These are phyloP conservation scores for Arvicanthis niloticus DNA, from an alignment of 2,113 vertebrate genomes.

Conservation along the genomic window DNA sequence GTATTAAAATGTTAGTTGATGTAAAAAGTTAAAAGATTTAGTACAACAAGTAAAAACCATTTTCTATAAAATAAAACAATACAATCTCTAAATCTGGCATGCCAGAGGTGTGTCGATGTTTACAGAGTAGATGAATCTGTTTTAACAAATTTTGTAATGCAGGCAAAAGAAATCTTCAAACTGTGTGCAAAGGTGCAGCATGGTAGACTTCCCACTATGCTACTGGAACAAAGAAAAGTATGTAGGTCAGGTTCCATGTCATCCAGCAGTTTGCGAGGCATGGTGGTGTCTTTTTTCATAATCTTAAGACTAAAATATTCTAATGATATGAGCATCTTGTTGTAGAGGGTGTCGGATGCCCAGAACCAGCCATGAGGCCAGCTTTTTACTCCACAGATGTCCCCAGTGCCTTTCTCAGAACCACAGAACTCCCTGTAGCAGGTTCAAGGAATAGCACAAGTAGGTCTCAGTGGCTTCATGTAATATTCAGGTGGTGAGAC, in stretches of 20 bases:
- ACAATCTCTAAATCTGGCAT: background rate
- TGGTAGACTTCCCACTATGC: background rate
- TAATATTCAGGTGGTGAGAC: background rate
- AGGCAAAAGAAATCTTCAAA: background rate
- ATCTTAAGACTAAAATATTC: background rate
- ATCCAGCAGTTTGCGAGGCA: background rate
- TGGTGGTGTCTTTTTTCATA: background rate
- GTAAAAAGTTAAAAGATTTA: conserved; percentile 91
- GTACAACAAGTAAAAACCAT: conserved; percentile 95
- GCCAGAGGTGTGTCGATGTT: background rate
- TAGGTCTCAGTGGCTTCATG: background rate
- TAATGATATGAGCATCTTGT: background rate
- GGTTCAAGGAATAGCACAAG: background rate
- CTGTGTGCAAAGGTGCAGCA: background rate
- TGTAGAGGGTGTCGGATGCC: background rate
- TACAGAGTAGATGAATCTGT: background rate
- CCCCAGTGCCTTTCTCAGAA: background rate
- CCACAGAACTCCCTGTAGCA: background rate
- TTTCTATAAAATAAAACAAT: conserved; percentile 88
- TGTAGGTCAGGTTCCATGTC: background rate
- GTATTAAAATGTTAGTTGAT: conserved; percentile 94
- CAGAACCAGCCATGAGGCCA: background rate
- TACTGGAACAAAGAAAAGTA: background rate
- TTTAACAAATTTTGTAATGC: background rate
- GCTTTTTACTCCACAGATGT: background rate